Evolutionary conservation across 2,113 vertebrate species (phyloP).

Genomic region (Salvator merianae): DNA sequence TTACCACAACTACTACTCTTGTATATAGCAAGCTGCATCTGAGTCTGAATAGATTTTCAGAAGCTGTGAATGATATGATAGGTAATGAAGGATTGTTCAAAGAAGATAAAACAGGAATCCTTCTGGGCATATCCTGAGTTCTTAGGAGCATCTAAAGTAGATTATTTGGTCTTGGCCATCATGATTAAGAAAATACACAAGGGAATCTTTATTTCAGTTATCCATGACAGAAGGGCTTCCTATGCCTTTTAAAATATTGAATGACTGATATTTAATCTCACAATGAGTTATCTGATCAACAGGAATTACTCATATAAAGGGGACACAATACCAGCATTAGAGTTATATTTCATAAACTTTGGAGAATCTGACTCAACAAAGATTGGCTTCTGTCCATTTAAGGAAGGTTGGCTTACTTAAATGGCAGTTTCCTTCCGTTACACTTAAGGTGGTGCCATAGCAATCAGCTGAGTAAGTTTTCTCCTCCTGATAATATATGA

Average conservation of each 20-base stretch:
- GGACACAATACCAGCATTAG: not conserved
- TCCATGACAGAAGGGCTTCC: constrained; percentile 2
- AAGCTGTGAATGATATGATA: too few relatives aligned
- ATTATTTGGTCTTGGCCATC: not conserved
- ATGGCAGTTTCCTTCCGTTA: too few relatives aligned
- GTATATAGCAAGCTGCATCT: not conserved
- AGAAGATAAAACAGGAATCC: not conserved
- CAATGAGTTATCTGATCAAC: not conserved
- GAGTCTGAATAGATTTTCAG: not conserved
- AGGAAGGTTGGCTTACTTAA: too few relatives aligned
- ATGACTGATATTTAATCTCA: not conserved
- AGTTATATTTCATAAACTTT: not conserved
- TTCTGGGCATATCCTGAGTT: too few relatives aligned
- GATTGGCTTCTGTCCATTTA: too few relatives aligned
- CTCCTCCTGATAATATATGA: too few relatives aligned
- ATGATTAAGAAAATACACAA: not conserved
- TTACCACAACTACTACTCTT: not conserved
- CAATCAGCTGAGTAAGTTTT: too few relatives aligned
- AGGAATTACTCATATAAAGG: not conserved
- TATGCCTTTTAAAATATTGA: constrained; percentile 3
- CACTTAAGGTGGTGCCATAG: too few relatives aligned
- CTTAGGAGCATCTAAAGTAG: not conserved
- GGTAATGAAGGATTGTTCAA: not conserved
- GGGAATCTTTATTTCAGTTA: not conserved
- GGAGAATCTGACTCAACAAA: too few relatives aligned